phyloP scores from a whole-genome alignment of 2,113 vertebrate genomes.

The Cyanistes caeruleus region DNA sequence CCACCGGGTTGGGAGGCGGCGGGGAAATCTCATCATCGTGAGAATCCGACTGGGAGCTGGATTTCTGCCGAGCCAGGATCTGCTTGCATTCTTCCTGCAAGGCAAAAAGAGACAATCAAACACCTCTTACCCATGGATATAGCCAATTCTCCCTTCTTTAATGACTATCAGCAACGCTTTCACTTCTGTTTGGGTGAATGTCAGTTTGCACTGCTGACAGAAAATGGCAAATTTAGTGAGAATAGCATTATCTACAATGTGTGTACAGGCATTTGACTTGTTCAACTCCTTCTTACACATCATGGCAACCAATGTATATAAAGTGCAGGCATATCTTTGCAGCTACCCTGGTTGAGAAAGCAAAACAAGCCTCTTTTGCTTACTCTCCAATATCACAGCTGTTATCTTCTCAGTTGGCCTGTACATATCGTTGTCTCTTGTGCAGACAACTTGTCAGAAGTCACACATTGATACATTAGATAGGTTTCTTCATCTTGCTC shows the following conservation, averaged over 20 bases:
- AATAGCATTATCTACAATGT: background rate
- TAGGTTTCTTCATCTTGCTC: background rate
- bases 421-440: background rate
- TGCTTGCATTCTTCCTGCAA: constrained; percentile 94
- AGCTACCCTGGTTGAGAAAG: background rate
- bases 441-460: background rate
- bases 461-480: background rate
- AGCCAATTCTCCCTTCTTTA: background rate
- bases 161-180: background rate
- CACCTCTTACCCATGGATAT: background rate
- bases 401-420: background rate
- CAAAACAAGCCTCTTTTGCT: background rate
- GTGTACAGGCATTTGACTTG: background rate
- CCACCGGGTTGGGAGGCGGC: constrained; percentile 89
- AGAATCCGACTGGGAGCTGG: constrained; percentile 91
- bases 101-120: background rate
- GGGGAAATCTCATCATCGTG: constrained; percentile 94
- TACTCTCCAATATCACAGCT: background rate
- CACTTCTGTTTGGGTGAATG: background rate
- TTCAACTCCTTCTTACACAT: background rate
- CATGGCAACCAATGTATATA: background rate
- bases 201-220: background rate
- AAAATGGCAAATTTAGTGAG: background rate
- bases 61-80: constrained; percentile 93
- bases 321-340: background rate